A percentile compares a stretch with the other conserved stretches of the same genome.
Evolutionary conservation across 2,888 invertebrate genomes (phyloP).

Genomic region (Acleris laterana): DNA sequence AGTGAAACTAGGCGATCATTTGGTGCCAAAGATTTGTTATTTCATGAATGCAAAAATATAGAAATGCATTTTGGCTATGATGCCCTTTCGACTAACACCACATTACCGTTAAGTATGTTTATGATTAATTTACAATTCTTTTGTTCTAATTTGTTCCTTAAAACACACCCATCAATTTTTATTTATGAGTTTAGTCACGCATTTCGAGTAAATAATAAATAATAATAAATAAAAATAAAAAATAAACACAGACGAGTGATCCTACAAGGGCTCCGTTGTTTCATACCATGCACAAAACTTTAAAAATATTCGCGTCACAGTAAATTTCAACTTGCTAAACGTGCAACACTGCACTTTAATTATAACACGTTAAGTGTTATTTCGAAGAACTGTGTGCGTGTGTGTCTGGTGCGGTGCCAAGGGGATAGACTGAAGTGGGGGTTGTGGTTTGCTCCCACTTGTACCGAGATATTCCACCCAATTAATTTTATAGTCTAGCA

Average conservation of each 20-base stretch:
- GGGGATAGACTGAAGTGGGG: conserved; percentile 9
- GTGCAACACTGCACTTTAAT: not conserved
- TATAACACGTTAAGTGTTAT: conserved; percentile 7
- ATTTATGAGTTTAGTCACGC: no score
- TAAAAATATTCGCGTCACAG: not conserved
- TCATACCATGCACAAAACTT: not conserved
- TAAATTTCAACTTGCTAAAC: not conserved
- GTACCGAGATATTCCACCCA: not conserved
- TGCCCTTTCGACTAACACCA: no score
- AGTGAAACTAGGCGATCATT: conserved; percentile 28
- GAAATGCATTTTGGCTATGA: no score
- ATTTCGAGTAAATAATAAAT: no score
- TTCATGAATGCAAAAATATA: no score
- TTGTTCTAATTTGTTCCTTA: no score
- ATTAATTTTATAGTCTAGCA: no score
- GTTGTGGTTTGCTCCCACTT: not conserved
- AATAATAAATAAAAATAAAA: no score
- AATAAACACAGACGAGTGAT: no score
- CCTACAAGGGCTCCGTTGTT: not conserved
- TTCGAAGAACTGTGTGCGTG: conserved; percentile 8
- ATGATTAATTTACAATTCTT: no score
- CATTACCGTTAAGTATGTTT: no score
- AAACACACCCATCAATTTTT: no score
- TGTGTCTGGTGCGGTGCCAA: conserved; percentile 14
- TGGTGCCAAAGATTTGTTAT: conserved; percentile 8